Base-by-base conservation (phyloP, 92 coral and sea anemone species). In the Porites evermanni region DNA sequence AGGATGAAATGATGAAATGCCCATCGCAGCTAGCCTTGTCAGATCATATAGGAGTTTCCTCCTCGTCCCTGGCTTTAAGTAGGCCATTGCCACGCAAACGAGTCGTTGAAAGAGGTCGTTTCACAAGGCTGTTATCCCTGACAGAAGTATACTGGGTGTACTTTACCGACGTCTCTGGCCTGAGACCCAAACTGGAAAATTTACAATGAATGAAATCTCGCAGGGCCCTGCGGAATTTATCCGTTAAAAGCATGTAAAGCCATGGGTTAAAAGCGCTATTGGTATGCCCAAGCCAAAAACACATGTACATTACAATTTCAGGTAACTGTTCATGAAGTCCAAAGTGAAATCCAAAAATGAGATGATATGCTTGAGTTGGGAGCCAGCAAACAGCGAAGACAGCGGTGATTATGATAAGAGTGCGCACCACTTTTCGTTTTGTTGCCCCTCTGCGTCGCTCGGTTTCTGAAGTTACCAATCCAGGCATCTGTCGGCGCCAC, bases 181-280 rank as follows among this genome's bases (percentile, higher is more conserved):
- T 11, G 61, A 56, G 13, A 56, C 61, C 13, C 12, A 11, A 11
- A 56, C 61, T 56, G 5, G 61, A 56, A 56, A 11, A 56, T 56
- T 56, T 14, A 56, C 52, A 13, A 16, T 8, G 81, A n/a, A 58
- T 19, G 1, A 61, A 13, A 21, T 12, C 56, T 19, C 71, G 5
- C 3, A 72, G 61, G 8, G 7, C n/a, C 44, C 8, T 71, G 4
- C 98, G 92, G 69, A 92, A 92, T 72, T 90, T 92, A 50, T 92
- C 89, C 47, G 90, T 92, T 65, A 94, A 71, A 3, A 88, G 18
- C 80, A 94, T 78, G 78, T 87, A 92, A 13, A 94, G 85, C 88
- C 95, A 94, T 12, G 95, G 95, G 47, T 93, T 92, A 13, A 92
- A 59, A 8, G 94, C 98, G 53, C 95, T 94, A 87, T 94, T 94